Percentiles rank a stretch among this genome's conserved stretches.
Evolutionary conservation across 2,797 vertebrate genomes (phyloP).

Genomic region (Eptatretus atami): DNA sequence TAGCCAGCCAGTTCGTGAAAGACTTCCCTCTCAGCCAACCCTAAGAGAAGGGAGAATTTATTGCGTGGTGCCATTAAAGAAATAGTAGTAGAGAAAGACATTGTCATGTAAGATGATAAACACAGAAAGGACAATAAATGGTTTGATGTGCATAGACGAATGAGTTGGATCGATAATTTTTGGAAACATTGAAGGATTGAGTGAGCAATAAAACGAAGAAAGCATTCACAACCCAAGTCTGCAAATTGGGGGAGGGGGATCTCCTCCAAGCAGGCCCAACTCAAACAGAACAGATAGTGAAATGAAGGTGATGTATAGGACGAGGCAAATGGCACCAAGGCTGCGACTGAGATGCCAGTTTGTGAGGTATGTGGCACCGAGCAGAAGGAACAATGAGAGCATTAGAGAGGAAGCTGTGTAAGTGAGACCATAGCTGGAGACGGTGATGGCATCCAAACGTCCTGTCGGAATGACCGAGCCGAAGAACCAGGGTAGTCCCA

Average conservation of each 20-base stretch:
- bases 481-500: slow-evolving; percentile 84
- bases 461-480: slow-evolving; percentile 20
- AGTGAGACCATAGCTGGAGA: slow-evolving; percentile 52
- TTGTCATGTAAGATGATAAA: no score
- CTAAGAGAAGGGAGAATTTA: no score
- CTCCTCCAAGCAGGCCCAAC: slow-evolving; percentile 66
- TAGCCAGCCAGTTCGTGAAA: no score
- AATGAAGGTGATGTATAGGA: slow-evolving; percentile 41
- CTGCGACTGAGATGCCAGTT: slow-evolving; percentile 75
- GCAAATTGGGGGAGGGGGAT: slow-evolving; percentile 13
- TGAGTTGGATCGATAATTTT: no score
- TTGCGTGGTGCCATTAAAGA: no score
- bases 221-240: background rate
- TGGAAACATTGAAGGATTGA: no score
- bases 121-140: no score
- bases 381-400: slow-evolving; percentile 51
- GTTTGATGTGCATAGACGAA: no score
- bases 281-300: slow-evolving; percentile 55
- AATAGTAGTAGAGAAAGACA: no score
- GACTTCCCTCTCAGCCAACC: no score
- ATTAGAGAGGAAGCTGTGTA: slow-evolving; percentile 46
- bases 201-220: no score
- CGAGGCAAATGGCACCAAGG: slow-evolving; percentile 33
- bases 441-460: slow-evolving; percentile 21
- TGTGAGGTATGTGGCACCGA: slow-evolving; percentile 41